Percentiles rank a stretch among this genome's conserved stretches.
These are phyloP conservation scores for Aleiodes leptofemur DNA, from an alignment of 2,888 invertebrate species.

Conservation along the genomic window DNA sequence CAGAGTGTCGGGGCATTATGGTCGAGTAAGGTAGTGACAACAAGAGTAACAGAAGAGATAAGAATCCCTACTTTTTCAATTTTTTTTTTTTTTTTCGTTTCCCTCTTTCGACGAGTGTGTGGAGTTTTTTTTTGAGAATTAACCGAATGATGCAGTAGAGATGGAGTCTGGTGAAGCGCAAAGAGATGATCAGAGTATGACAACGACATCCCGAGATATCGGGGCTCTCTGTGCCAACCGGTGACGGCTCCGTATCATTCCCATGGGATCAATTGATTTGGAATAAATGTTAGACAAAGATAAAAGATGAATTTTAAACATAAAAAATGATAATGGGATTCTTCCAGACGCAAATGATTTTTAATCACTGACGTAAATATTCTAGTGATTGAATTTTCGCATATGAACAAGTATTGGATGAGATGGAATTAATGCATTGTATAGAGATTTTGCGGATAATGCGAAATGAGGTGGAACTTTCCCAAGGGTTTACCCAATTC, in stretches of 20 bases:
- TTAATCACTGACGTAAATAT: neutral
- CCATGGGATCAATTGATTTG: conserved; percentile 59
- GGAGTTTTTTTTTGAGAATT: conserved; percentile 11
- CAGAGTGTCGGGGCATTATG: conserved; percentile 39
- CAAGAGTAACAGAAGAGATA: conserved; percentile 42
- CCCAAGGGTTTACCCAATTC: neutral
- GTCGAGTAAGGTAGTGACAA: conserved; percentile 40
- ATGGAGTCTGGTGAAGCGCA: conserved; percentile 50
- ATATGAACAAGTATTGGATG: too few species aligned
- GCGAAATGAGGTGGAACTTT: conserved; percentile 15
- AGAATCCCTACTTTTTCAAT: conserved; percentile 18
- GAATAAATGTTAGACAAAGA: neutral
- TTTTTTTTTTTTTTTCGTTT: conserved; percentile 5
- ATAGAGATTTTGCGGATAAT: conserved; percentile 5
- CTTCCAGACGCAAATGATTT: neutral
- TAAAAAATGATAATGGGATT: neutral
- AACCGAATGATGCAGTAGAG: conserved; percentile 44
- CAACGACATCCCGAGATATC: conserved; percentile 55
- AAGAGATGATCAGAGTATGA: conserved; percentile 19
- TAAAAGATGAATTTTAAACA: neutral
- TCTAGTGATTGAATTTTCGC: too few species aligned
- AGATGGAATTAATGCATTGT: neutral
- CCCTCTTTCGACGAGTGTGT: neutral
- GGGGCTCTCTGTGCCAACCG: conserved; percentile 70
- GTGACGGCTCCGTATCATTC: conserved; percentile 69